A percentile compares a stretch with the other conserved stretches of the same genome.
Evolutionary conservation across 2,113 vertebrate genomes (phyloP).

Genomic region (Bambusicola thoracicus): DNA sequence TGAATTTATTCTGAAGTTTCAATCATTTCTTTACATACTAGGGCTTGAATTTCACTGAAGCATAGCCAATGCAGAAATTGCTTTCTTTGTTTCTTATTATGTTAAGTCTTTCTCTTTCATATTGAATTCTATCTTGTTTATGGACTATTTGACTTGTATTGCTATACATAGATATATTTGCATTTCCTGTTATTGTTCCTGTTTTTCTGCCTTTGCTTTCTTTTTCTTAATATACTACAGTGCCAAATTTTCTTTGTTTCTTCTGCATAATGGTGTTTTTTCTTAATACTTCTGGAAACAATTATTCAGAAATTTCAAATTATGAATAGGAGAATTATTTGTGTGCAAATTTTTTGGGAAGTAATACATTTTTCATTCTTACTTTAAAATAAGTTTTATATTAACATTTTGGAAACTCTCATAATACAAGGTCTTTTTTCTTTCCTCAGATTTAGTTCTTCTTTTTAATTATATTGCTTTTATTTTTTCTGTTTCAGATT

Average conservation of each 20-base stretch:
- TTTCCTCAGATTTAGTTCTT: neutral
- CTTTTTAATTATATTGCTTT: neutral
- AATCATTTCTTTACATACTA: neutral
- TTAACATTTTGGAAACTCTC: neutral
- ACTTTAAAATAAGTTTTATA: neutral
- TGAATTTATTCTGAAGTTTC: neutral
- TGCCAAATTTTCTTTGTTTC: neutral
- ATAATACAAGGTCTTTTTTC: neutral
- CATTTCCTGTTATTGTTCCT: neutral
- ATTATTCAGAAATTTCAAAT: neutral
- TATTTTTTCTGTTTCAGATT: neutral
- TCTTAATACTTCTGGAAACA: neutral
- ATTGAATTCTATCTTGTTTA: neutral
- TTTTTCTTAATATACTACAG: neutral
- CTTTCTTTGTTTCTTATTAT: neutral
- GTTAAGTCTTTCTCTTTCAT: neutral
- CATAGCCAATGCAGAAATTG: neutral
- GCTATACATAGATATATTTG: neutral
- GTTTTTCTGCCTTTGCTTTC: neutral
- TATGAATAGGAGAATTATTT: neutral
- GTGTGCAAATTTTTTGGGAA: neutral
- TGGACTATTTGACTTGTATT: neutral
- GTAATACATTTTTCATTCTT: neutral
- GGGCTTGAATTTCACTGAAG: neutral
- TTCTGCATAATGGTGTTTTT: neutral